Base-by-base conservation (phyloP, 2,888 invertebrate species). In the Tenthredo notha region DNA sequence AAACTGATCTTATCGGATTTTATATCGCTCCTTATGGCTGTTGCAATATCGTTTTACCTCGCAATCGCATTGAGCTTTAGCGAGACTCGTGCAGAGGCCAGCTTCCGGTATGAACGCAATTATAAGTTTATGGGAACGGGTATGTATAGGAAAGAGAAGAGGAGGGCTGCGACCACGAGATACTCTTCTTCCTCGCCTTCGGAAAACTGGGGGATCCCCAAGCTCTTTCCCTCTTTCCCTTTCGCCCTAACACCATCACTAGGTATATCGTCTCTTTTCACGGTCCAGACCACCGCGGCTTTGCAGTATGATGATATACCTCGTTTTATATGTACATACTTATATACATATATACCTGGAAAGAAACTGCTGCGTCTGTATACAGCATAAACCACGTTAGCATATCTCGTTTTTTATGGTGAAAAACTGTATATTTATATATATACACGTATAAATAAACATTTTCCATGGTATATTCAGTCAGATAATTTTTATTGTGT, bases 101-200 rank as follows among this genome's bases (percentile, higher is more conserved):
- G 54, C 77, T 77, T 47, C 33, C 29, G 77, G 77, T 77, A 77
- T 54, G 77, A 77, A 77, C 54, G 77, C 77, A 77, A 77, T 77
- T 77, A 77, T 77, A 47, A 77, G 50, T 77, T 77, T 77, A 77
- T 77, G 18, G 25, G 25, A 18, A 77, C 29, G 47, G 77, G 77
- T 54, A 54, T 29, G 29, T 9, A 9, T 9, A 3, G 18, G 21
- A 54, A 21, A 33, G 54, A 2, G 47, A n/a, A n/a, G n/a, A n/a
- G n/a, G n/a, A 18, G 33, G 77, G 33, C 77, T 77, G 77, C 50
- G 77, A 77, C 77, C 40, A 25, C 50, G 50, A 77, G 77, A 77
- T 77, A 77, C 40, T 77, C 50, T 54, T 77, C 43, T 74, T 18
- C 54, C 77, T 47, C 29, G n/a, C 25, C 77, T 54, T 77, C 29